A percentile compares a stretch with the other conserved stretches of the same genome.
phyloP scores from a whole-genome alignment of 2,113 vertebrate species.

The Columba janthina region DNA sequence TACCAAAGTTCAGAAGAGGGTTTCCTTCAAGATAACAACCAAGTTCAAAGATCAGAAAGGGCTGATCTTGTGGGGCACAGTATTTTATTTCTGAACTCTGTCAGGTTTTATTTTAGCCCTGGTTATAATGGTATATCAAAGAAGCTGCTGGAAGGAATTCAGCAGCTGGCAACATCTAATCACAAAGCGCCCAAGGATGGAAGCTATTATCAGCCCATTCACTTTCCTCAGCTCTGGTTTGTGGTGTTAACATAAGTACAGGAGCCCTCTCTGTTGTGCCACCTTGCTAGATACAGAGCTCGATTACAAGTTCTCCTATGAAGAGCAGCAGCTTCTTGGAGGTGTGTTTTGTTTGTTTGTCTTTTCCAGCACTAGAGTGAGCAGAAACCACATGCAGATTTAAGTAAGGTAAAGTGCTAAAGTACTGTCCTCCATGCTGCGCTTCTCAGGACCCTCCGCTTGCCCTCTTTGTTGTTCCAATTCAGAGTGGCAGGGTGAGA shows the following conservation, averaged over 20 bases:
- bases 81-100: not conserved
- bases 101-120: slow-evolving; percentile 3
- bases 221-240: not conserved
- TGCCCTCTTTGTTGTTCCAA: not conserved
- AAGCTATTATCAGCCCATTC: not conserved
- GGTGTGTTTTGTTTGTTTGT: not conserved
- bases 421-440: not conserved
- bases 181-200: not conserved
- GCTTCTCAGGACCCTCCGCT: not conserved
- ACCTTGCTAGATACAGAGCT: slow-evolving; percentile 28
- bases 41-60: not conserved
- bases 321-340: not conserved
- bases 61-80: not conserved
- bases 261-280: slow-evolving; percentile 3
- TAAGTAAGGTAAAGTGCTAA: not conserved
- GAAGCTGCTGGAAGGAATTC: slow-evolving; percentile 9
- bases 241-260: not conserved
- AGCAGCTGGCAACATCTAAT: not conserved
- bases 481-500: not conserved
- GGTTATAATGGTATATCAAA: not conserved
- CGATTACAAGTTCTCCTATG: not conserved
- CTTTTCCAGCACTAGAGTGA: not conserved
- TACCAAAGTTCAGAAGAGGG: not conserved
- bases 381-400: not conserved
- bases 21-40: not conserved